Conservation (phyloP, 1,140 invertebrate genomes). For the Aphaenogaster ashmeadi region DNA sequence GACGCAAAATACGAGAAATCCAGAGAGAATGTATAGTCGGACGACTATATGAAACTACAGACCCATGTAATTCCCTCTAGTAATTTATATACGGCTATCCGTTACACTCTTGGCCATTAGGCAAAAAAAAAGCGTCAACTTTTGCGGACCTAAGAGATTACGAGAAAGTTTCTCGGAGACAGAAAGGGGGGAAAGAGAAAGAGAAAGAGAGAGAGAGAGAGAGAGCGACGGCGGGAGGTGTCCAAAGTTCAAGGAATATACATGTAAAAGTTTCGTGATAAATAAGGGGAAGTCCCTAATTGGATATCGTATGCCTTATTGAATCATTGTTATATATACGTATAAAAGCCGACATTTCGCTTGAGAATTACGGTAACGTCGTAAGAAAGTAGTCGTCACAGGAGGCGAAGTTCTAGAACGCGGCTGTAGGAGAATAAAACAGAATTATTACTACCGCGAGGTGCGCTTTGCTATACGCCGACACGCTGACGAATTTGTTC, state of each 20-base stretch:
- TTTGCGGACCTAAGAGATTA: conserved; percentile 50
- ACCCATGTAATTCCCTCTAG: conserved; percentile 49
- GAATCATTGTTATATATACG: conserved; percentile 38
- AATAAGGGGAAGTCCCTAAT: conserved; percentile 47
- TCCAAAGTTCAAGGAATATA: conserved; percentile 23
- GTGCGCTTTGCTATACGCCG: conserved; percentile 37
- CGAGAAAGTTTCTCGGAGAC: conserved; percentile 28
- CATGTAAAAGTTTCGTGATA: conserved; percentile 44
- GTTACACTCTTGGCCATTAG: conserved; percentile 42
- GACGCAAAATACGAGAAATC: background rate
- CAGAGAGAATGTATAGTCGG: background rate
- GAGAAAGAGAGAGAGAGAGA: background rate
- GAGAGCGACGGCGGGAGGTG: background rate
- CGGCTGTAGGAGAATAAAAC: conserved; percentile 38
- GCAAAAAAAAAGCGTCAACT: conserved; percentile 33
- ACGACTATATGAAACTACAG: conserved; percentile 13
- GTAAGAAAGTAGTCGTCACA: background rate
- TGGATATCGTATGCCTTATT: conserved; percentile 62
- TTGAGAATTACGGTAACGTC: conserved; percentile 39
- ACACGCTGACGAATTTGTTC: conserved; percentile 34
- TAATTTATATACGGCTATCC: conserved; percentile 56
- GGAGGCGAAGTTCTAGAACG: conserved; percentile 43
- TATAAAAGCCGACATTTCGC: conserved; percentile 17
- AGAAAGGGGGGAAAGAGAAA: background rate
- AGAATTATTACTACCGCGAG: conserved; percentile 58